These are phyloP conservation scores for Camponotus fellah DNA, from an alignment of 2,888 invertebrate genomes.

Conservation along the genomic window DNA sequence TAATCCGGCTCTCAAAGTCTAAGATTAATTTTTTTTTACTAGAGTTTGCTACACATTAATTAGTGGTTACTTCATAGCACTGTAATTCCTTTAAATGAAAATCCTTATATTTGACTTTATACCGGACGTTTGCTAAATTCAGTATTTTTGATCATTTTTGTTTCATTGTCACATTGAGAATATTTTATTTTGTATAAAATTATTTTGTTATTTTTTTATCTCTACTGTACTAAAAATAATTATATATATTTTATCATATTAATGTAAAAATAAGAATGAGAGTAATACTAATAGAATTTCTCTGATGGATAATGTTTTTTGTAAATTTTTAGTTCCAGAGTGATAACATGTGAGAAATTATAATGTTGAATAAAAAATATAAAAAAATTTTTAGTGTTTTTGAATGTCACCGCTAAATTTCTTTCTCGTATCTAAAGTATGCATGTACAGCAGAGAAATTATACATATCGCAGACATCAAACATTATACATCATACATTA, in stretches of 20 bases:
- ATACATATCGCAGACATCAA: too few relatives aligned
- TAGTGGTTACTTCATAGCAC: background rate
- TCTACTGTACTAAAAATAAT: background rate
- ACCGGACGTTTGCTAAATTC: background rate
- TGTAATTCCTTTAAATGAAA: background rate
- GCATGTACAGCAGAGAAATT: background rate
- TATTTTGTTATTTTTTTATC: background rate
- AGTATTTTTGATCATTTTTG: background rate
- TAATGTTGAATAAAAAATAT: background rate
- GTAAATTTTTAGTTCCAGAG: background rate
- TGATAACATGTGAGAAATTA: background rate
- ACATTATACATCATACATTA: too few relatives aligned
- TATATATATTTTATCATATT: background rate
- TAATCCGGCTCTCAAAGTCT: conserved; percentile 30
- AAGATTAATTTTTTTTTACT: conserved; percentile 5
- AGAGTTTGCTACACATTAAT: background rate
- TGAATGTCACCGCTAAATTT: background rate
- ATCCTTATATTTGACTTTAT: background rate
- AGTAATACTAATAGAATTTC: background rate
- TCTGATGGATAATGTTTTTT: background rate
- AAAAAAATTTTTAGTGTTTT: background rate
- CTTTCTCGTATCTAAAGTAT: too few relatives aligned
- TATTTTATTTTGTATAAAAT: background rate
- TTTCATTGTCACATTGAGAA: background rate
- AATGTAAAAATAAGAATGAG: background rate